Base-by-base conservation (phyloP, 2,113 vertebrate species). In the Pleuronectes platessa region DNA sequence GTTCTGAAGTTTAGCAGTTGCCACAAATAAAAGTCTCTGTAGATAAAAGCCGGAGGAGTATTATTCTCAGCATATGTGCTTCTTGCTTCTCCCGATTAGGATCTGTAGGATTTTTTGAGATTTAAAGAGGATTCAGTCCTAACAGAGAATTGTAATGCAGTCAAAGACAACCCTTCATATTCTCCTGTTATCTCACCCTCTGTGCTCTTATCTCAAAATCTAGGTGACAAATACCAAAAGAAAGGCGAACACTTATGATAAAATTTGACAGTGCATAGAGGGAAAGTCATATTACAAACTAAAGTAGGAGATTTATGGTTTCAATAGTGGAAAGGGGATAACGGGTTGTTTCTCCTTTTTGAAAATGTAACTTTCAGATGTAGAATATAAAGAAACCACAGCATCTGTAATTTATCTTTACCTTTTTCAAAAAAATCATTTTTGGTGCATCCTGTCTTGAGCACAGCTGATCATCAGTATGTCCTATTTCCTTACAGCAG, bases 1-100 rank as follows among this genome's bases (percentile, higher is more conserved):
- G 61, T 80, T 83, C 31, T 78, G 61, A 72, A 72, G 76, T 86
- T 86, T 74, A 74, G 70, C 71, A 63, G 73, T 82, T 59, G 64
- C 51, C 63, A 66, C 71, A 88, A 76, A 83, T 67, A 62, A 70
- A 53, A 84, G 67, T 23, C n/a, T 56, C 35, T 74, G 53, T 58
- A 58, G 60, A 81, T 82, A 76, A 63, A 79, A 80, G 65, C 68
- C 31, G 5, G 17, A 78, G 58, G 64, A 71, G 47, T 49, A 27
- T 59, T 61, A 27, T 14, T 70, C 54, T 58, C 26, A n/a, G 18
- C 5, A 1, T 6, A 14, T 58, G 40, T 42, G 40, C 40, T 42
- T 13, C 40, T 42, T 61, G 42, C 11, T 49, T 69, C 82, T 61
- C 53, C 70, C 71, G 53, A 81, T 68, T 70, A 72, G 68, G 17